Evolutionary conservation across 1,140 invertebrate species (phyloP), one percentile per base, ranked within the genome.

Genomic region (Drosophila sechellia): DNA sequence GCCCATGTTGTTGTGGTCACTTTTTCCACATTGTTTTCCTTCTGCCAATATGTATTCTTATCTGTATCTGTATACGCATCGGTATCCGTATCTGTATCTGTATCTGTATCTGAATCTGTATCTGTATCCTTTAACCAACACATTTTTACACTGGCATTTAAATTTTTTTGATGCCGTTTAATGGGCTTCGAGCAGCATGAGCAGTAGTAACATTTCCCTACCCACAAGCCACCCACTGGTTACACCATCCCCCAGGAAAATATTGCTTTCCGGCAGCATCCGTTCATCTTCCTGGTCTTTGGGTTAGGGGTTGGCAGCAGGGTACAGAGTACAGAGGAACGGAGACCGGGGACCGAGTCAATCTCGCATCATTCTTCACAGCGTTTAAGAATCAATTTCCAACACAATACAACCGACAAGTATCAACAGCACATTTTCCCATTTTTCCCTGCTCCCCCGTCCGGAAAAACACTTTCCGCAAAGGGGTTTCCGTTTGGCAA

Each of bases 381-480:
- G 68, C 81, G 68, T 85, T 85, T 85, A 86, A 85, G 81, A 86
- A 85, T 86, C 81, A 85, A 85, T 85, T 85, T 85, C 73, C 61
- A 65, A 58, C 81, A 85, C 81, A 85, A 84, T 79, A 61, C 71
- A 42, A 63, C 64, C 66, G 66, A 81, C 80, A 84, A 71, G 55
- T 74, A 64, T 70, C 65, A 56, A 57, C 58, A 72, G 34, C 45
- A 69, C 68, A 46, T 54, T 43, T 58, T 11, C n/a, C 12, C 17
- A 35, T 34, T 2, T 5, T 2, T 22, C 35, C 40, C 13, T 13
- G 6, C 6, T 2, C 31, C 31, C 31, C 31, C 31, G 27, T 10
- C 6, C 12, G 22, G 22, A 22, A 46, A 46, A 22, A 46, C 42
- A 45, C 17, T 45, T 20, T 43, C 56, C 59, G 49, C n/a, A 31